phyloP scores from a whole-genome alignment of 2,888 invertebrate species.

The Augochlorella aurata region DNA sequence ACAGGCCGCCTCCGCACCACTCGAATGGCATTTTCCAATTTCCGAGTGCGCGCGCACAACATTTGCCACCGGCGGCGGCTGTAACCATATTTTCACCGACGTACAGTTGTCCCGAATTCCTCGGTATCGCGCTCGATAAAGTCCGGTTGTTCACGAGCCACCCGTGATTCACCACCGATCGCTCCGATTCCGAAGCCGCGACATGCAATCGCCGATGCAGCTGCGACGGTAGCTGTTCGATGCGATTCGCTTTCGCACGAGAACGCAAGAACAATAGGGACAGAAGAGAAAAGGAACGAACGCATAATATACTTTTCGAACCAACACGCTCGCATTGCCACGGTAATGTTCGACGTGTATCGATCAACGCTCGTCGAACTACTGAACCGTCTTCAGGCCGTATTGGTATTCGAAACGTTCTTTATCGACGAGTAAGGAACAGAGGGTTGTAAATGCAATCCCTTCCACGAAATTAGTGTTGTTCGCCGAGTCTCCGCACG shows the following conservation, averaged over 20 bases:
- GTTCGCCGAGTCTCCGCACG: background rate
- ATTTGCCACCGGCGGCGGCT: background rate
- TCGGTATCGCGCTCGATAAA: background rate
- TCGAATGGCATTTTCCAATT: background rate
- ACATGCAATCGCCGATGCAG: too few species aligned
- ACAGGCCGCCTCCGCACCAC: background rate
- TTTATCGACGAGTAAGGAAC: background rate
- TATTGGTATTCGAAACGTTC: background rate
- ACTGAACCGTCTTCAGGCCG: background rate
- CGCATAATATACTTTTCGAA: too few species aligned
- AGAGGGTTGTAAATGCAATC: background rate
- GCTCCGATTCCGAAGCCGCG: background rate
- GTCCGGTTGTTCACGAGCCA: background rate
- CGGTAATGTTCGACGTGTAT: background rate
- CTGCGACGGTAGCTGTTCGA: too few species aligned
- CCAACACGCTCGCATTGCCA: background rate
- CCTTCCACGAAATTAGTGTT: background rate
- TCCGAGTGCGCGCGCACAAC: background rate
- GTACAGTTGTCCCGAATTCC: slow-evolving; percentile 2
- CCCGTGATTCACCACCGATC: background rate
- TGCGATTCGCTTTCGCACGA: background rate
- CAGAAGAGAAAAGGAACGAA: background rate
- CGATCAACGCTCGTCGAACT: background rate
- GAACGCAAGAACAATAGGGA: background rate
- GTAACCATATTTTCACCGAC: background rate